Evolutionary conservation across 2,888 invertebrate species (phyloP), one percentile per base, ranked within the genome.

Genomic region (Punctoribates punctum): DNA sequence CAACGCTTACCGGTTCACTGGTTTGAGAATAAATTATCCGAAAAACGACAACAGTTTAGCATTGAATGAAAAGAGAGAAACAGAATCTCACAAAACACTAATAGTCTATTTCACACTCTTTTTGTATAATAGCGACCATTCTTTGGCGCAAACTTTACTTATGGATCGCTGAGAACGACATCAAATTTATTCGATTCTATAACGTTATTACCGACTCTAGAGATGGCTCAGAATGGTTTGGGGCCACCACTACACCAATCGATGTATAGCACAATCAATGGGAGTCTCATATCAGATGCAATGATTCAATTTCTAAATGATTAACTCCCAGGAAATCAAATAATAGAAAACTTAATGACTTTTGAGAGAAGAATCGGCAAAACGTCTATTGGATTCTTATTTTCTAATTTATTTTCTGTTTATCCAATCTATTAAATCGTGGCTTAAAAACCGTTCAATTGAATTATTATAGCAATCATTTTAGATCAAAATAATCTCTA

Each of bases 101-200:
- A 72, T 72, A 72, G 46, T 72, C 72, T 72, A 72, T 72, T 72
- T 72, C 72, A 72, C 72, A 72, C 72, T 72, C 23, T 72, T 72
- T 72, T 38, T 46, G 1, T 72, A 72, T 72, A 72, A 72, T 72
- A 72, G 72, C 1, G 11, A 48, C 48, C n/a, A 72, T 72, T 70
- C 70, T 70, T 70, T 13, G 46, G 70, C 70, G 70, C 20, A 70
- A 42, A 70, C n/a, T 70, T 70, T 70, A 70, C 72, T 72, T 48
- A 46, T 46, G 72, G 25, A 72, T 72, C 20, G 23, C 42, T 70
- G 72, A 48, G 11, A 27, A 72, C 48, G 23, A 48, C 72, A 48
- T 72, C 67, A 29, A 62, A 65, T 48, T 25, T 67, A 67, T 67
- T 67, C 65, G 34, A 67, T 42, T 13, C 57, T 34, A 29, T 34